These are phyloP conservation scores for Caracal caracal DNA, from an alignment of 2,113 vertebrate species.

Conservation along the genomic window DNA sequence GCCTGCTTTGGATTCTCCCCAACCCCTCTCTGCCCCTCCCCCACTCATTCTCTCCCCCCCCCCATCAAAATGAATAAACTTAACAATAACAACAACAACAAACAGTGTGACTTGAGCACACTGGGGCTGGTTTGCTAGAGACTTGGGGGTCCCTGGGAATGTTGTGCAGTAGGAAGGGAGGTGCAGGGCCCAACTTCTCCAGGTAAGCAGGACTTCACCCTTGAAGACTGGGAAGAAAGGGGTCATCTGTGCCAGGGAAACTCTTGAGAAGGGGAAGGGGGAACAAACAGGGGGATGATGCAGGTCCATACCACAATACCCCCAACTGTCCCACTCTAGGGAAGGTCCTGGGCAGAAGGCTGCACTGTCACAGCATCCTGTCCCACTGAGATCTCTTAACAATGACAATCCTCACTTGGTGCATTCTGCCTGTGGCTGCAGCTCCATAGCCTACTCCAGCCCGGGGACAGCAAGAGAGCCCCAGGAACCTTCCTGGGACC, in stretches of 20 bases:
- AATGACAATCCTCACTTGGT: not conserved
- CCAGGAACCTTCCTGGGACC: not conserved
- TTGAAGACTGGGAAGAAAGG: not conserved
- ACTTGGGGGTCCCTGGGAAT: not conserved
- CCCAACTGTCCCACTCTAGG: not conserved
- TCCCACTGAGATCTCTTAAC: not conserved
- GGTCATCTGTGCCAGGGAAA: not conserved
- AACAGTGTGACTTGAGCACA: not conserved
- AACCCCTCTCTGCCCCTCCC: no score
- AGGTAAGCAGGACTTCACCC: not conserved
- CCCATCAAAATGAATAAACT: no score
- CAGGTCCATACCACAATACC: not conserved
- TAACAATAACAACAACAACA: no score
- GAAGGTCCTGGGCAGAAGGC: not conserved
- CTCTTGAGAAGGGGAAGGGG: not conserved
- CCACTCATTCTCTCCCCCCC: no score
- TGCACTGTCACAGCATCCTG: not conserved
- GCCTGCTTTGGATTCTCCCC: no score
- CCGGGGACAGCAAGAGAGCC: not conserved
- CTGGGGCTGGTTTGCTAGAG: not conserved
- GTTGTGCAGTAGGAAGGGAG: not conserved
- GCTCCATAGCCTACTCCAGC: not conserved
- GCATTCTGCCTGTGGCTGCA: not conserved
- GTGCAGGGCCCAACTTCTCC: not conserved
- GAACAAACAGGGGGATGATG: not conserved